Base-by-base conservation (phyloP, 2,113 vertebrate species). In the Heterotis niloticus region DNA sequence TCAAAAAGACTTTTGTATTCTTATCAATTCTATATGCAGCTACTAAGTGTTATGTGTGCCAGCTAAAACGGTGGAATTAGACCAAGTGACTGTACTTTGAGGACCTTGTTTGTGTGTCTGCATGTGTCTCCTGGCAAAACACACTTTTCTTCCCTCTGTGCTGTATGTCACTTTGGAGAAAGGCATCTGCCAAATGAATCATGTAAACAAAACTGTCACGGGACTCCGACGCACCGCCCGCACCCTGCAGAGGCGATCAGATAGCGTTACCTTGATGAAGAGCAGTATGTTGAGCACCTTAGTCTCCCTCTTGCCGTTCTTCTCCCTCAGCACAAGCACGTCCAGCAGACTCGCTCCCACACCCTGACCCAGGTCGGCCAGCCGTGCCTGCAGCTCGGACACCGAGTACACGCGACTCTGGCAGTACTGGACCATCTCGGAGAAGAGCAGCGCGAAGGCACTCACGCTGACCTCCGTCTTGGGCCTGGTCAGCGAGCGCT, bases 351-450 rank as follows among this genome's bases (percentile, higher is more conserved):
- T 94, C 3, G 92, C 92, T 0, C 96, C 96, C 0, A 98, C 96
- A 0, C 95, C 94, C 78, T 95, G 94, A 12, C 96, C 96, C 89
- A 97, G 87, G 1, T 93, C 93, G 0, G 96, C 93, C 71, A 98
- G 92, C 10, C 94, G 94, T 0, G 92, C 92, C 87, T 98, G 96
- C 65, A 98, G 94, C 90, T 98, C 96, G 0, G 95, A 91, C 81
- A 98, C 96, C 0, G 96, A 98, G 90, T 96, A 97, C 10, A 98
- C 96, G 0, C 96, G 94, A 86, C 94, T 95, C 93, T 98, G 96
- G 77, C 96, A 98, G 88, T 98, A 97, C 91, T 98, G 96, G 0
- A 98, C 96, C 87, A 98, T 94, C 91, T 98, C 96, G 0, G 96
- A 98, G 90, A 98, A 98, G 10, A 98, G 94, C 18, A 98, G 88